These are phyloP conservation scores for Dinocampus coccinellae DNA, from an alignment of 2,888 invertebrate species.

Conservation along the genomic window DNA sequence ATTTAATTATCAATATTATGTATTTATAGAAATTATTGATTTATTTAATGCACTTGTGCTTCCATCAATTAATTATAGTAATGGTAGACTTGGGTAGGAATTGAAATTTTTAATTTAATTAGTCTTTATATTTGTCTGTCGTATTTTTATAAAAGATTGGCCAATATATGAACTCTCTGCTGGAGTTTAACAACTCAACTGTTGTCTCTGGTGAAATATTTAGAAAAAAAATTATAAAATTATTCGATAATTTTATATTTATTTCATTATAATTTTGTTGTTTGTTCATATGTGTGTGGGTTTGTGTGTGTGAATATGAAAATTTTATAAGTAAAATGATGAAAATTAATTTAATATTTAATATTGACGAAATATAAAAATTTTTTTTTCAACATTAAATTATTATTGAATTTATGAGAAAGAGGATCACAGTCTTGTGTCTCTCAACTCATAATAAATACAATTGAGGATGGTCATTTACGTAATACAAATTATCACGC, in stretches of 20 bases:
- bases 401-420: not conserved
- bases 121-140: not conserved
- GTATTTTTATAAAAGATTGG: not conserved
- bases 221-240: too few relatives aligned
- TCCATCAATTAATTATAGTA: not conserved
- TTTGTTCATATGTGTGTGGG: too few relatives aligned
- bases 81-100: not conserved
- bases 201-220: too few relatives aligned
- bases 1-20: not conserved
- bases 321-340: too few relatives aligned
- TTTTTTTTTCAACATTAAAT: too few relatives aligned
- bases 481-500: conserved; percentile 8
- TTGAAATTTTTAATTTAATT: conserved; percentile 2
- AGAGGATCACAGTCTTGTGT: not conserved
- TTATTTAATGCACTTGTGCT: not conserved
- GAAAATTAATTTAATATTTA: not conserved
- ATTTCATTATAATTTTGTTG: too few relatives aligned
- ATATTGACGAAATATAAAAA: not conserved
- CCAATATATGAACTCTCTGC: not conserved
- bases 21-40: not conserved
- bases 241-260: too few relatives aligned
- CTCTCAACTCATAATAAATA: not conserved
- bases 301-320: too few relatives aligned
- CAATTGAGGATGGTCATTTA: not conserved
- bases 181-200: not conserved